Evolutionary conservation across 2,113 vertebrate species (phyloP).

Genomic region (Tichodroma muraria): DNA sequence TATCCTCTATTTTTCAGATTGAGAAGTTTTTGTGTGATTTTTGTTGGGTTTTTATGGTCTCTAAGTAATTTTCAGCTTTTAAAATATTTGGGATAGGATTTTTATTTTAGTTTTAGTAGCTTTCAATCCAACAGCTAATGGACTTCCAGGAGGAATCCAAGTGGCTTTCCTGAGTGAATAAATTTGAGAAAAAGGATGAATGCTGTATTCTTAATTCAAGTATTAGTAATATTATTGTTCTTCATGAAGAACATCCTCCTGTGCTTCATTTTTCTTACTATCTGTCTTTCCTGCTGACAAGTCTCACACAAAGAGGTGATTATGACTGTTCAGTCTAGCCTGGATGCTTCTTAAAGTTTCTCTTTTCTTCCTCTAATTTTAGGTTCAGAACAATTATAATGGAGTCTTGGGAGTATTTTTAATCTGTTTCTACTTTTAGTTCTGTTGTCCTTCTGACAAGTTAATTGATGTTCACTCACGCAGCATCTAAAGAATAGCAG

Average conservation of each 20-base stretch:
- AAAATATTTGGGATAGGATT: background rate
- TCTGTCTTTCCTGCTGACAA: background rate
- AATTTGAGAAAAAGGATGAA: background rate
- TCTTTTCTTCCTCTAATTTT: background rate
- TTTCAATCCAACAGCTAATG: background rate
- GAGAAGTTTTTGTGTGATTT: background rate
- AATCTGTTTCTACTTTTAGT: background rate
- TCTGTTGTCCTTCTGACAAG: background rate
- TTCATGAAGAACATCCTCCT: background rate
- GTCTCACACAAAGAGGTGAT: background rate
- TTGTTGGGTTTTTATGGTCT: background rate
- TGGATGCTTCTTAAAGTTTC: background rate
- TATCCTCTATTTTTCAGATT: background rate
- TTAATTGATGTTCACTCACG: background rate
- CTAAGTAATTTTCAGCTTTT: background rate
- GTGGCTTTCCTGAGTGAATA: background rate
- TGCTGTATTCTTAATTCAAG: background rate
- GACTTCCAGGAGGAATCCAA: background rate
- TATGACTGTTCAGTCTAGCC: background rate
- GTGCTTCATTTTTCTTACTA: background rate
- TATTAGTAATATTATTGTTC: background rate
- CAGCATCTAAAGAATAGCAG: background rate
- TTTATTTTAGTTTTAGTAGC: background rate
- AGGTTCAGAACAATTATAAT: background rate
- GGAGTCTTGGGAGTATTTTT: background rate